Conservation (phyloP, 2,113 vertebrate species). For the Pachycephala philippinensis region DNA sequence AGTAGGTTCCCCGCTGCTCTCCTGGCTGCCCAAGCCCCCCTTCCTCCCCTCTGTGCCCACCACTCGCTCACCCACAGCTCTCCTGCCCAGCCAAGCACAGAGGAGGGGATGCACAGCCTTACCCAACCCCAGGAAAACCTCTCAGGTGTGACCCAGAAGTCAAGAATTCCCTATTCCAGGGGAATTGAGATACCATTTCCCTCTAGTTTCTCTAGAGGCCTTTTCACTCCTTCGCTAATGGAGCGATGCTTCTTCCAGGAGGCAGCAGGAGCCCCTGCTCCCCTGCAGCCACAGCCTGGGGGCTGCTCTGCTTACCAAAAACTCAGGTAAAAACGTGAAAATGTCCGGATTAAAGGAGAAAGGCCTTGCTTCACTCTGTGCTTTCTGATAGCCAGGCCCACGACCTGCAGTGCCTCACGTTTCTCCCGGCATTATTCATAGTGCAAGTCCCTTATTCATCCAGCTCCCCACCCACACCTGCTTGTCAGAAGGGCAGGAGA, state of each 20-base stretch:
- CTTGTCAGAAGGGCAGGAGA: background rate
- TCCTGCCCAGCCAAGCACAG: fast-evolving
- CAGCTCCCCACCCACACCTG: background rate
- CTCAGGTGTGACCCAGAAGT: background rate
- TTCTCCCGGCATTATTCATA: background rate
- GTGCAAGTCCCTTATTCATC: background rate
- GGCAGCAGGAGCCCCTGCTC: background rate
- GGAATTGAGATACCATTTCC: fast-evolving
- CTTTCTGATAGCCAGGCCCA: background rate
- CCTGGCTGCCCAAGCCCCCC: fast-evolving
- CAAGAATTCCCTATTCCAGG: background rate
- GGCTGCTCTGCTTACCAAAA: background rate
- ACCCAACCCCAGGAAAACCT: background rate
- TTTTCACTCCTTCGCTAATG: background rate
- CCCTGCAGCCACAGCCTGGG: background rate
- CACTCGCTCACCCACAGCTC: fast-evolving
- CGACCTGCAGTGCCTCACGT: background rate
- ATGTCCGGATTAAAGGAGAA: background rate
- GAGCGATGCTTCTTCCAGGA: fast-evolving
- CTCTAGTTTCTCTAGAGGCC: background rate
- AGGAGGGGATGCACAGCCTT: fast-evolving
- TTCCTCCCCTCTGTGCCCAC: background rate
- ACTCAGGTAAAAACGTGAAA: background rate
- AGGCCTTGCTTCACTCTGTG: background rate
- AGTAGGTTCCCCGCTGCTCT: fast-evolving